Evolutionary conservation across 2,888 invertebrate species (phyloP).

Genomic region (Endotricha flammealis): DNA sequence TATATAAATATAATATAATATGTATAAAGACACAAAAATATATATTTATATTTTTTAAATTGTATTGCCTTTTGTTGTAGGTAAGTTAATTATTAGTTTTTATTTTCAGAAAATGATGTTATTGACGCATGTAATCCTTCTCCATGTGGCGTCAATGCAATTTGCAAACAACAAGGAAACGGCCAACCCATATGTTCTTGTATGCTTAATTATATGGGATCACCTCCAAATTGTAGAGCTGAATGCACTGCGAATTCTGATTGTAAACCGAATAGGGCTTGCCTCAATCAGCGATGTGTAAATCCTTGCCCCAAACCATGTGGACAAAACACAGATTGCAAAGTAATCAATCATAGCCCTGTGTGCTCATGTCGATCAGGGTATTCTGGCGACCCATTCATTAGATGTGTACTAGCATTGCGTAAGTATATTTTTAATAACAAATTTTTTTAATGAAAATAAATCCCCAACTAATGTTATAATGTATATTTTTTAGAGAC

Average conservation of each 20-base stretch:
- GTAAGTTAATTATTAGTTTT: too few species aligned
- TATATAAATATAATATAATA: too few species aligned
- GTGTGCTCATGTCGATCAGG: slow-evolving; percentile 83
- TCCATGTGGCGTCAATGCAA: slow-evolving; percentile 84
- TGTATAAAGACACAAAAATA: too few species aligned
- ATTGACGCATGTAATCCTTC: slow-evolving; percentile 84
- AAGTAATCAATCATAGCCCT: slow-evolving; percentile 84
- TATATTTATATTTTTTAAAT: too few species aligned
- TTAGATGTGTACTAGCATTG: slow-evolving; percentile 75
- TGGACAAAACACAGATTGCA: slow-evolving; percentile 82
- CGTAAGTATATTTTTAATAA: slow-evolving; percentile 75
- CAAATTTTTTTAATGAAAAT: too few species aligned
- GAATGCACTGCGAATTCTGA: slow-evolving; percentile 83
- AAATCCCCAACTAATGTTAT: too few species aligned
- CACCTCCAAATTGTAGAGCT: slow-evolving; percentile 80
- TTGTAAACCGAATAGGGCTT: slow-evolving; percentile 81
- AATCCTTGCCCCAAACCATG: slow-evolving; percentile 85
- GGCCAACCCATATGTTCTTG: slow-evolving; percentile 86
- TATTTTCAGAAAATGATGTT: slow-evolving; percentile 52
- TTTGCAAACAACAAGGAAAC: slow-evolving; percentile 85
- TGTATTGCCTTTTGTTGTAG: too few species aligned
- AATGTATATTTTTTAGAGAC: slow-evolving; percentile 48
- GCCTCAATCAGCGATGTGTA: slow-evolving; percentile 82
- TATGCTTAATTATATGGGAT: slow-evolving; percentile 81
- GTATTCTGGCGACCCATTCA: slow-evolving; percentile 84